Evolutionary conservation across 1,140 invertebrate genomes (phyloP).

Genomic region (Acromyrmex echinatior): DNA sequence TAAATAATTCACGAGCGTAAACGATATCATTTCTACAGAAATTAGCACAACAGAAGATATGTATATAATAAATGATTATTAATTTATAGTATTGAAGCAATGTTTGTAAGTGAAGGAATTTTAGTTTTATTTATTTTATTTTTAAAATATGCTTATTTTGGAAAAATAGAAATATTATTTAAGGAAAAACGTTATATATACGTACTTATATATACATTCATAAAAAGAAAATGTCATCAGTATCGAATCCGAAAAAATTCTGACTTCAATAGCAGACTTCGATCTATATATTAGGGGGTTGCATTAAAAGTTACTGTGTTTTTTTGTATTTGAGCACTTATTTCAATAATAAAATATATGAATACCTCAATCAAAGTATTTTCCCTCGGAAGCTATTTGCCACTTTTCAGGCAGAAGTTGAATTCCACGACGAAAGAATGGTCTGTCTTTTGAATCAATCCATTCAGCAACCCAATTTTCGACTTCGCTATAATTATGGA

Average conservation of each 20-base stretch:
- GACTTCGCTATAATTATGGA: too few relatives aligned
- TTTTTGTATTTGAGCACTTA: too few relatives aligned
- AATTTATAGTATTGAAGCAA: not conserved
- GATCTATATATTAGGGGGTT: not conserved
- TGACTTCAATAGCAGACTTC: constrained; percentile 16
- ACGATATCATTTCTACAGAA: constrained; percentile 32
- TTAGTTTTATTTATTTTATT: not conserved
- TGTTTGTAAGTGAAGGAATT: not conserved
- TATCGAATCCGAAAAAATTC: not conserved
- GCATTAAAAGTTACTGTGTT: too few relatives aligned
- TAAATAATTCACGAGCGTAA: constrained; percentile 14
- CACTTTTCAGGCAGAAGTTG: too few relatives aligned
- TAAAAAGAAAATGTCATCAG: not conserved
- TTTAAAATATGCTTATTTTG: not conserved
- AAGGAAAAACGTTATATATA: not conserved
- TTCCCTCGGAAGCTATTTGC: too few relatives aligned
- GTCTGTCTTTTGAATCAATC: too few relatives aligned
- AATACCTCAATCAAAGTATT: too few relatives aligned
- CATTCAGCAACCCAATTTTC: too few relatives aligned
- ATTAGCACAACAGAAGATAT: not conserved
- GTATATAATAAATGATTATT: constrained; percentile 1
- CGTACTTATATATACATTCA: not conserved
- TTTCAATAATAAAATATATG: too few relatives aligned
- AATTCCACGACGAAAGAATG: too few relatives aligned
- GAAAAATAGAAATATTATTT: not conserved